Evolutionary conservation across 1,140 invertebrate species (phyloP), one percentile per base, ranked within the genome.

Genomic region (Portunus trituberculatus): DNA sequence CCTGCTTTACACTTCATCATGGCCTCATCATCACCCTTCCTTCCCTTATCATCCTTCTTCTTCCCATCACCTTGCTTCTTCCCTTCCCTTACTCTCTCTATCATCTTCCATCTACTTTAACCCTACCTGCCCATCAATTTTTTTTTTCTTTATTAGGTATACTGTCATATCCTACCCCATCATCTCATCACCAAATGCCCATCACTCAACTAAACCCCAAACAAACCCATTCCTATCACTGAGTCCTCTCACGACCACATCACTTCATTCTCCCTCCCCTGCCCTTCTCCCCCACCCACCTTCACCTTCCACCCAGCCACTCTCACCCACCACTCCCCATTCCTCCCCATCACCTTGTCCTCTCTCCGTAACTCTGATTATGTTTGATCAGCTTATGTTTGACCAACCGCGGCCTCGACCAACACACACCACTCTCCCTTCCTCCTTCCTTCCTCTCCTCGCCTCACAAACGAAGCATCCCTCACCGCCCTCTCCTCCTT

Each of bases 291-390:
- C 16, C 52, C 16, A 0, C 52, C 52, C 39, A 39, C 39, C 39
- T 39, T 39, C 39, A 39, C 39, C 39, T 1, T 39, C 39, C 39
- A 39, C 52, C 52, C 52, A 59, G 52, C 10, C 52, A 59, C 52
- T 59, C 10, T 59, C 52, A 59, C 16, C 52, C 16, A 12, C 52
- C 8, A 59, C 10, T 59, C 67, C 67, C 86, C 86, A 88, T 46
- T 28, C 7, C 86, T 20, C 86, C 86, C 29, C 86, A 88, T 46
- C 88, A 28, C 88, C 87, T 76, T 76, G 67, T n/a, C 67, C 67
- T 76, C 67, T n/a, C 6, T 20, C 67, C 67, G 67, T 76, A 76
- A 76, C 67, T 76, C n/a, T 76, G 67, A 76, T 76, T 76, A 76
- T 76, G 67, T 76, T 76, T 76, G 67, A 12, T n/a, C 25, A 76